Conservation (phyloP, 2,888 invertebrate species). For the Willowsia nigromaculata region DNA sequence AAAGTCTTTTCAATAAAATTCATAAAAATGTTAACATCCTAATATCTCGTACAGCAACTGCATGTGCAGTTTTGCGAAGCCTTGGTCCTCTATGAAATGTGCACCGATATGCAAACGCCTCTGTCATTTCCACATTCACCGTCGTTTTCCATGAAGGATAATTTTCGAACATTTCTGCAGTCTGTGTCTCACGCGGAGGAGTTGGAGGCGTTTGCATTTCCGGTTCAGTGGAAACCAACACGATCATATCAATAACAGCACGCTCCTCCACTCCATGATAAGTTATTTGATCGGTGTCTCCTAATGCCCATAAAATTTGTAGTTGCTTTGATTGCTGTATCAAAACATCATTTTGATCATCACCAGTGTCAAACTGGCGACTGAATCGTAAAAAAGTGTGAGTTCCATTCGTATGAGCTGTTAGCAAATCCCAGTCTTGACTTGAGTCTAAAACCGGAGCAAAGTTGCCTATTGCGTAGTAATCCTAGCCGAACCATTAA, state of each 20-base stretch:
- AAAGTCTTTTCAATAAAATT: background rate
- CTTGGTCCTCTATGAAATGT: background rate
- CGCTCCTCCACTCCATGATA: background rate
- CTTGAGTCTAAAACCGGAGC: background rate
- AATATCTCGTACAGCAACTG: background rate
- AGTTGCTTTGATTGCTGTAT: background rate
- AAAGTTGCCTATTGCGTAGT: background rate
- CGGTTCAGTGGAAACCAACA: background rate
- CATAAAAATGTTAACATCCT: background rate
- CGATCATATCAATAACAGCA: background rate
- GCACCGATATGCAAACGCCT: background rate
- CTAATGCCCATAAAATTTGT: background rate
- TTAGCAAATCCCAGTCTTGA: background rate
- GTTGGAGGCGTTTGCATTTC: background rate
- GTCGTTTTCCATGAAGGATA: background rate
- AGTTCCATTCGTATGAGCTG: background rate
- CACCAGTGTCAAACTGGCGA: conserved; percentile 31
- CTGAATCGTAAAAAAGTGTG: conserved; percentile 14
- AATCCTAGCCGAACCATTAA: background rate
- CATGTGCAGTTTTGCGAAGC: background rate
- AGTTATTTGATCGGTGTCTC: background rate
- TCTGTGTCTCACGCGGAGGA: background rate
- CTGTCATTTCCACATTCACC: background rate
- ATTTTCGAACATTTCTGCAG: background rate
- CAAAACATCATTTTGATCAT: background rate